phyloP scores from a whole-genome alignment of 1,140 invertebrate genomes.

The Wasmannia auropunctata region DNA sequence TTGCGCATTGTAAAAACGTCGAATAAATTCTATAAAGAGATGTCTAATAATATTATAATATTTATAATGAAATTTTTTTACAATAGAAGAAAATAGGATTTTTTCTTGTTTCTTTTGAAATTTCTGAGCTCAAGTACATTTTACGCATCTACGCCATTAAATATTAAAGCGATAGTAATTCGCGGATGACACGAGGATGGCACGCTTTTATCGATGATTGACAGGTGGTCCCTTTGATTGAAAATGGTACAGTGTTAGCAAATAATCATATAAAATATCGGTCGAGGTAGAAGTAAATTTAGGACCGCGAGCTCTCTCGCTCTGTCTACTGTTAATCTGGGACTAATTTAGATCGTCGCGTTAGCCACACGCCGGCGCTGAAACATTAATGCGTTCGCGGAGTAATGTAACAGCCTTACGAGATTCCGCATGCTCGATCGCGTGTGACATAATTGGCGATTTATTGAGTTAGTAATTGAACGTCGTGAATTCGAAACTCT shows the following conservation, averaged over 20 bases:
- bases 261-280: background rate
- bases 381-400: background rate
- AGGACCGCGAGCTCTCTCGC: background rate
- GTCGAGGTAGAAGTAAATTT: slow-evolving; percentile 3
- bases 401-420: background rate
- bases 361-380: slow-evolving; percentile 12
- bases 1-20: background rate
- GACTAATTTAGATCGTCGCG: slow-evolving; percentile 18
- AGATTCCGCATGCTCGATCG: slow-evolving; percentile 31
- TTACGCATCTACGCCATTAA: background rate
- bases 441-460: slow-evolving; percentile 36
- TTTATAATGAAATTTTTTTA: background rate
- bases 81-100: background rate
- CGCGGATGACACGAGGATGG: background rate
- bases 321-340: background rate
- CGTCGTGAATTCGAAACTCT: background rate
- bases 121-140: background rate
- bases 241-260: background rate
- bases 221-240: background rate
- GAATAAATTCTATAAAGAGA: background rate
- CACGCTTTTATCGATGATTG: slow-evolving; percentile 8
- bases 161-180: background rate
- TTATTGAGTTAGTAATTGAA: slow-evolving; percentile 40
- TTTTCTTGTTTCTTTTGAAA: background rate
- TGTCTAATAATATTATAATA: background rate